These are phyloP conservation scores for Anticlea derivata DNA, from an alignment of 2,888 invertebrate genomes.

Conservation along the genomic window DNA sequence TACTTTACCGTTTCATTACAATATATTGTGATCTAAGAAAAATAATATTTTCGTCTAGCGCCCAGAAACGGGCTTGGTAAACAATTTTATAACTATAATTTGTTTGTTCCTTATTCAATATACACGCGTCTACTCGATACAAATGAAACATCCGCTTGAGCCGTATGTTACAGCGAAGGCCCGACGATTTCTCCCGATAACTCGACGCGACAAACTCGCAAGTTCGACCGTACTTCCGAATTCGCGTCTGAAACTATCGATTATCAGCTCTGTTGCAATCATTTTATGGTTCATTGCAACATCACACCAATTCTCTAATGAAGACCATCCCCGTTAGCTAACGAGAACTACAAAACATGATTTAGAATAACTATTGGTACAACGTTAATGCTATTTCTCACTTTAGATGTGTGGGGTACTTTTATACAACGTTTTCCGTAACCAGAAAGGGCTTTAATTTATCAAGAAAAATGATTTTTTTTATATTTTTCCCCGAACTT, in stretches of 20 bases:
- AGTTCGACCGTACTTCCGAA: neutral
- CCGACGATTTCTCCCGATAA: conserved; percentile 45
- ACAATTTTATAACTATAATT: conserved; percentile 81
- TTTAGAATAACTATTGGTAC: conserved; percentile 57
- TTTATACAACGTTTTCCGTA: conserved; percentile 43
- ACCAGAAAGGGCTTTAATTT: too few relatives aligned
- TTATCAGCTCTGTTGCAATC: conserved; percentile 12
- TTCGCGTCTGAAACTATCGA: conserved; percentile 2
- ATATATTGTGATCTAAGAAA: conserved; percentile 84
- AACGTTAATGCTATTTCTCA: conserved; percentile 44
- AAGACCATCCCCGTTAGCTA: conserved; percentile 46
- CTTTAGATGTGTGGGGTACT: conserved; percentile 62
- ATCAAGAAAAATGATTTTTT: too few relatives aligned
- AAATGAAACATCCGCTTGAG: conserved; percentile 53
- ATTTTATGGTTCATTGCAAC: conserved; percentile 13
- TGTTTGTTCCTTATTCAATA: conserved; percentile 71
- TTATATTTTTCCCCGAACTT: too few relatives aligned
- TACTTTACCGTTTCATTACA: conserved; percentile 77
- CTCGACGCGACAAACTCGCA: conserved; percentile 9
- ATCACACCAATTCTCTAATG: conserved; percentile 38
- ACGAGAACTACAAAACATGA: conserved; percentile 74
- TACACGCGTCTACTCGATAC: conserved; percentile 63
- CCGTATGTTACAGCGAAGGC: conserved; percentile 53
- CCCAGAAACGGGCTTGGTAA: conserved; percentile 71
- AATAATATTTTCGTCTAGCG: conserved; percentile 83